Conservation (phyloP, 2,797 vertebrate genomes). For the Botia kubotai region DNA sequence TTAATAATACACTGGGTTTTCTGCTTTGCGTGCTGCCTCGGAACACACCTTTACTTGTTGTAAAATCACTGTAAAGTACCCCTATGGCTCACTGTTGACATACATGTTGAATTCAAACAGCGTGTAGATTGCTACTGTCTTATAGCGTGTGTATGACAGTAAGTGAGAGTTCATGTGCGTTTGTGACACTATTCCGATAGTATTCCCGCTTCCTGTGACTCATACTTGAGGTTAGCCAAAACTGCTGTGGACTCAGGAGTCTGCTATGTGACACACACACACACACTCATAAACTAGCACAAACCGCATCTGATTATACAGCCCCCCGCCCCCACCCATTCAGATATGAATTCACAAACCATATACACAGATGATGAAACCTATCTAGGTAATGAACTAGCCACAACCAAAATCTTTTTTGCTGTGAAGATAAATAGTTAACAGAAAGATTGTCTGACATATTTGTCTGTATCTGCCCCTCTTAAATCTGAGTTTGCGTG, state of each 20-base stretch:
- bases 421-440: conserved; percentile 27
- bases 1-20: background rate
- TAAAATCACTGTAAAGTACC: background rate
- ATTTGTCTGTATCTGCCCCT: conserved; percentile 33
- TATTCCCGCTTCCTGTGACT: conserved; percentile 52
- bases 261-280: conserved; percentile 41
- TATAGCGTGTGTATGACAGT: conserved; percentile 22
- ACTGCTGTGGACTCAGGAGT: conserved; percentile 41
- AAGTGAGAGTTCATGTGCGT: conserved; percentile 28
- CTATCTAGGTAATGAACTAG: background rate
- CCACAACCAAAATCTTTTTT: conserved; percentile 22
- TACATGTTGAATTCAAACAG: background rate
- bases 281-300: conserved; percentile 7
- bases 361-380: conserved; percentile 7
- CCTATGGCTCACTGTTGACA: background rate
- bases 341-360: conserved; percentile 30
- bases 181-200: conserved; percentile 39
- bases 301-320: conserved; percentile 14
- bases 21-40: background rate
- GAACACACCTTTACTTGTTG: background rate
- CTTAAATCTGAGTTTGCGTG: conserved; percentile 65
- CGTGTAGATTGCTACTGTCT: conserved; percentile 6
- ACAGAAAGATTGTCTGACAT: conserved; percentile 39
- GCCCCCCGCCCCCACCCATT: background rate
- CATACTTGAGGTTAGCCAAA: conserved; percentile 55